Base-by-base conservation (phyloP, 1,140 invertebrate genomes). In the Neuroterus valhalla region DNA sequence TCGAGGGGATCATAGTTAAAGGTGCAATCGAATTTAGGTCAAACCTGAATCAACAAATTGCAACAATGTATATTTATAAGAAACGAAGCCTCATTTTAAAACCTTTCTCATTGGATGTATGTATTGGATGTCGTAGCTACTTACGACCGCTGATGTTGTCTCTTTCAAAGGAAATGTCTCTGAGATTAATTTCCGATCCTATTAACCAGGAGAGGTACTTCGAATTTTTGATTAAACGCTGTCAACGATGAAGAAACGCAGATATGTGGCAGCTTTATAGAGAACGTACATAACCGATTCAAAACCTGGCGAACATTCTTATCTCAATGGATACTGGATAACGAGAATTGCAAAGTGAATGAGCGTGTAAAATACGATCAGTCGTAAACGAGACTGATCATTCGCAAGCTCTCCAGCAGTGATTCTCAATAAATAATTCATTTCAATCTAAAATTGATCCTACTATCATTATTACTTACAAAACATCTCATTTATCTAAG, bases 321-420 rank as follows among this genome's bases (percentile, higher is more conserved):
- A 62, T 62, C 55, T 62, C 31, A 31, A 62, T 62, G 55, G 55
- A 67, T 43, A 70, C 19, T 62, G 55, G 26, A 70, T 26, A 72
- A 62, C 11, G 21, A 77, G 67, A 79, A 45, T 74, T 48, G 68
- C 26, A 21, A 12, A 38, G 21, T 21, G 66, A 66, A 26, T 38
- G 68, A 79, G 43, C 70, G 62, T 75, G 70, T 55, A 74, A 74
- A 79, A 77, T 45, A 55, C 68, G 62, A 78, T 80, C 38, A 67
- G 55, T 46, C 55, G 43, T 23, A 45, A 31, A 23, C 26, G 26
- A 62, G 23, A 62, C n/a, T 62, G 26, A 38, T 62, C 55, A 62
- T 62, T 62, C n/a, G n/a, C 55, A 62, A 62, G 26, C 55, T 62
- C 55, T 15, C 3, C 12, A 62, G 31, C 15, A 62, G 15, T 62